These are phyloP conservation scores for Apteryx mantelli DNA, from an alignment of 2,113 vertebrate species.

Conservation along the genomic window DNA sequence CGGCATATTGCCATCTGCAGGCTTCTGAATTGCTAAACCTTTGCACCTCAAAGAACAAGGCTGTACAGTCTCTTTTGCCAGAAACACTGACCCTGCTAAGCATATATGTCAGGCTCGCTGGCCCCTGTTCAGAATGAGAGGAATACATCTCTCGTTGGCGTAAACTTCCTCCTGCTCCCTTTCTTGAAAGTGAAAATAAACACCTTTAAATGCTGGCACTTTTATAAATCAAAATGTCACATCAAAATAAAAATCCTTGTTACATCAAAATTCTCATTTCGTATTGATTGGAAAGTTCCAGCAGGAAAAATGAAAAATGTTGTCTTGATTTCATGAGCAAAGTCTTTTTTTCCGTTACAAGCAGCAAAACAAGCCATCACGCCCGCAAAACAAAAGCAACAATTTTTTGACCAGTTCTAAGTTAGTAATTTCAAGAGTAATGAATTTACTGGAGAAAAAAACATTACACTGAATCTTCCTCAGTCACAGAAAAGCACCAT, in stretches of 20 bases:
- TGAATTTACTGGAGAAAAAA: background rate
- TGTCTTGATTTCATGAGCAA: background rate
- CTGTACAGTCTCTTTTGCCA: background rate
- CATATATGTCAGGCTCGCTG: background rate
- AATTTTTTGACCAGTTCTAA: background rate
- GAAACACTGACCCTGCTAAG: background rate
- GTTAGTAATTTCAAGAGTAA: background rate
- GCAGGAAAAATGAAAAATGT: background rate
- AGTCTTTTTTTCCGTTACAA: background rate
- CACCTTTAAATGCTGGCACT: background rate
- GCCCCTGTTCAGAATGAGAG: background rate
- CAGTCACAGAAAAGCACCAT: background rate
- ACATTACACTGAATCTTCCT: background rate
- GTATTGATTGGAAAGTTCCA: conserved; percentile 21
- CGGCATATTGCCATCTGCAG: background rate
- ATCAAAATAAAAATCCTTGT: background rate
- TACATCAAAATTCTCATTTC: background rate
- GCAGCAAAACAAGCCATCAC: background rate
- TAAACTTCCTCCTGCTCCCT: background rate
- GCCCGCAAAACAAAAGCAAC: conserved; percentile 18
- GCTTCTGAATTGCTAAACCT: background rate
- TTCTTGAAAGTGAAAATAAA: background rate
- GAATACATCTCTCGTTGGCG: rapidly evolving
- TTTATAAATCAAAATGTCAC: conserved; percentile 37
- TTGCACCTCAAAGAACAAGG: background rate